Evolutionary conservation across 2,113 vertebrate genomes (phyloP), one percentile per base, ranked within the genome.

Genomic region (Lasiurus cinereus): DNA sequence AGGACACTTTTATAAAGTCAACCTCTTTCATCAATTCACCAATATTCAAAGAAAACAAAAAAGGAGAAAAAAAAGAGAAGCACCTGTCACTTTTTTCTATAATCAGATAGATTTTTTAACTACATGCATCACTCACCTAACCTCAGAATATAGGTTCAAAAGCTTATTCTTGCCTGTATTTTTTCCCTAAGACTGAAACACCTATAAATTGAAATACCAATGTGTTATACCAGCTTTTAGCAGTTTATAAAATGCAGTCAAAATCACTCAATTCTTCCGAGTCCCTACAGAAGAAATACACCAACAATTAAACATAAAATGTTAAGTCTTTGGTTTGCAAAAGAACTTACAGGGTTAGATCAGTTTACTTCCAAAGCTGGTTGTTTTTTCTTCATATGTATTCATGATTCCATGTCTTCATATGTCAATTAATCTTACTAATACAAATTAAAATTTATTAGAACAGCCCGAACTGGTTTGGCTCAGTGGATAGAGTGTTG

Each of bases 361-460:
- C 59, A 88, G 24, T 91, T 90, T 82, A 64, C 12, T 92, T 86
- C 6, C 24, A 73, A 95, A 73, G 72, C 13, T 79, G 31, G 33
- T 74, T 52, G 5, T 48, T 50, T 76, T 67, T 70, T 73, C 59
- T 29, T 93, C 29, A 67, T 92, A 94, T 87, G 31, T 82, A 83
- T 18, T 73, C 10, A 59, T 67, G 36, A 59, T 39, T 72, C 64
- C 67, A 13, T 54, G 43, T 86, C 43, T 84, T 59, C 9, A 27
- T 22, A 77, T 1, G 11, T 48, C 21, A 79, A 67, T n/a, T 21
- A 79, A 67, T 62, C 24, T 84, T 62, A 88, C 9, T 8, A 86
- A 69, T 87, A 77, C 11, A 77, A 85, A 93, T 50, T 50, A 94
- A 94, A 86, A 95, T 77, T 69, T 96, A 80, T 77, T 62, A 64